Percentiles rank a stretch among this genome's conserved stretches.
Conservation (phyloP, 2,888 invertebrate species). For the Anoncus sp. region DNA sequence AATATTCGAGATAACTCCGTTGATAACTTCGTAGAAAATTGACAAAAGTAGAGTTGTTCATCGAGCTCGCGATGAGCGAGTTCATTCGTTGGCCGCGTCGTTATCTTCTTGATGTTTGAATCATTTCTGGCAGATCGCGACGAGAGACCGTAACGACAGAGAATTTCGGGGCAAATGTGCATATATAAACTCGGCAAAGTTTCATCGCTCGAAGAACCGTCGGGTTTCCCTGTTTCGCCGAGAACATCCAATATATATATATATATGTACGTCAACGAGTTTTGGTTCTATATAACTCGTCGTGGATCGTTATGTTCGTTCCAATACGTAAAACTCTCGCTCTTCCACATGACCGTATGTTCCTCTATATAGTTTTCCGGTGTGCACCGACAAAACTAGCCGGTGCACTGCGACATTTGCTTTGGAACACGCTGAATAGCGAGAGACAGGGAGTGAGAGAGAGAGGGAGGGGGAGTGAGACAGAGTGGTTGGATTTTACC, state of each 20-base stretch:
- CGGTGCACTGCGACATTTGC: slow-evolving; percentile 50
- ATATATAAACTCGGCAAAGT: slow-evolving; percentile 37
- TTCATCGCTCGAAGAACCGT: slow-evolving; percentile 12
- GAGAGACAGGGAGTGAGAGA: neutral
- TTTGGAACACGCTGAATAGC: neutral
- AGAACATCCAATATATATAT: neutral
- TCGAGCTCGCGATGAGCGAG: slow-evolving; percentile 21
- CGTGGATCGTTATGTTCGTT: slow-evolving; percentile 4
- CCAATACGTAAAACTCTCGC: slow-evolving; percentile 19
- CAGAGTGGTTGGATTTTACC: neutral
- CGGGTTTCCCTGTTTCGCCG: neutral
- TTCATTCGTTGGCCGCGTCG: slow-evolving; percentile 25
- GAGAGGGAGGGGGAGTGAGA: slow-evolving; percentile 3
- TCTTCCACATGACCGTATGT: slow-evolving; percentile 4
- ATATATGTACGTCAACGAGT: neutral
- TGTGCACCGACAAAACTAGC: slow-evolving; percentile 8
- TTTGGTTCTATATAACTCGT: neutral
- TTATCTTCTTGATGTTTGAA: slow-evolving; percentile 44
- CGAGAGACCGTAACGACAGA: neutral
- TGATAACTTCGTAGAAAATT: slow-evolving; percentile 52
- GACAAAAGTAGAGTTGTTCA: slow-evolving; percentile 3
- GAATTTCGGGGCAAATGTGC: neutral
- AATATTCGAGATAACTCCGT: too few relatives aligned
- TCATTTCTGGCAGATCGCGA: slow-evolving; percentile 16
- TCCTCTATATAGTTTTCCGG: slow-evolving; percentile 34